Percentiles rank a stretch among this genome's conserved stretches.
Conservation (phyloP, 1,140 invertebrate species). For the Mya arenaria region DNA sequence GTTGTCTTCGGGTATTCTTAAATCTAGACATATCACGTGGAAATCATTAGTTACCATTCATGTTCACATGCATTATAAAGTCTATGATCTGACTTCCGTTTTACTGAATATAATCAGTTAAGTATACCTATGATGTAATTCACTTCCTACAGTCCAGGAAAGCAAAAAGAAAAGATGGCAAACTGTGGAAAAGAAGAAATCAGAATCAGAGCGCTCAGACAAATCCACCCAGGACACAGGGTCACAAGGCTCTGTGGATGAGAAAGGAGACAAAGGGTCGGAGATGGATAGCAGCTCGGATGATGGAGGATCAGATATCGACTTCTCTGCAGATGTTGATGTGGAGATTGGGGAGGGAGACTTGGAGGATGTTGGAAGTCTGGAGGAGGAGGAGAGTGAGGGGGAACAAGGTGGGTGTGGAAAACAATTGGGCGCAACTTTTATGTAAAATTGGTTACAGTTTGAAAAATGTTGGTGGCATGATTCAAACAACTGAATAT, state of each 20-base stretch:
- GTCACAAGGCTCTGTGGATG: neutral
- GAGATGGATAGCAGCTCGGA: conserved; percentile 1
- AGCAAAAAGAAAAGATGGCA: conserved; percentile 49
- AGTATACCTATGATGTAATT: neutral
- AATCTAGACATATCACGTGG: too few relatives aligned
- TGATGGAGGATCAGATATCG: conserved; percentile 41
- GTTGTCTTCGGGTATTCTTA: too few relatives aligned
- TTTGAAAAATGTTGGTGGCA: too few relatives aligned
- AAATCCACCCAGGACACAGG: conserved; percentile 14
- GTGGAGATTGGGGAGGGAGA: conserved; percentile 43
- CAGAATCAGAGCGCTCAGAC: conserved; percentile 41
- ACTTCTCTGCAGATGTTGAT: conserved; percentile 42
- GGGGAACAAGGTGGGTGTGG: neutral
- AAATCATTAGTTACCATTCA: too few relatives aligned
- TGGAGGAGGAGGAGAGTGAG: conserved; percentile 2
- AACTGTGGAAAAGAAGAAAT: neutral
- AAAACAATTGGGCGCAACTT: too few relatives aligned
- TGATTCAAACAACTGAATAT: too few relatives aligned
- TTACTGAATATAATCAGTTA: neutral
- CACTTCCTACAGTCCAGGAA: conserved; percentile 24
- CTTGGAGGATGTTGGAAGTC: neutral
- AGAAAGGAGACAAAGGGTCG: conserved; percentile 26
- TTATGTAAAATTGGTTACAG: too few relatives aligned
- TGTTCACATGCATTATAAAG: too few relatives aligned
- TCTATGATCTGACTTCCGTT: neutral